A percentile compares a stretch with the other conserved stretches of the same genome.
Conservation (phyloP, 2,113 vertebrate genomes). For the Poeciliopsis occidentalis region DNA sequence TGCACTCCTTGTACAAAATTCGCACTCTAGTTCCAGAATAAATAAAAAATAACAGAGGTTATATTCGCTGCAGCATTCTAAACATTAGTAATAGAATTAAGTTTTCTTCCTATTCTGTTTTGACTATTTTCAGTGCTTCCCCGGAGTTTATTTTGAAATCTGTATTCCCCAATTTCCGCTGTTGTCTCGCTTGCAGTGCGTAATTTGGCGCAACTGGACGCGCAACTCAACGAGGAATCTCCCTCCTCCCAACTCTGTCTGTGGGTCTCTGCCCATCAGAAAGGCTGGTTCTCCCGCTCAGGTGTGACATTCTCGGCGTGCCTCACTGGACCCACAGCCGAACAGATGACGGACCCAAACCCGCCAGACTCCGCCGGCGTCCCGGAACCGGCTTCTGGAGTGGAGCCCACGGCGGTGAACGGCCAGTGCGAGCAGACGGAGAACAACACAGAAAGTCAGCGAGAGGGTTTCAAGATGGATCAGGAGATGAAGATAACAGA, state of each 20-base stretch:
- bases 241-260: constrained; percentile 8
- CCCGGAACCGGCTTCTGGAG: constrained; percentile 71
- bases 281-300: constrained; percentile 61
- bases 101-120: too few relatives aligned
- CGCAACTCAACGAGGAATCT: constrained; percentile 24
- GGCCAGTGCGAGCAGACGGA: constrained; percentile 68
- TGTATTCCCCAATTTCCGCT: constrained; percentile 28
- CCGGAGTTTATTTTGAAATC: constrained; percentile 50
- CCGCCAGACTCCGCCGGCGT: constrained; percentile 70
- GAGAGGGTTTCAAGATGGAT: constrained; percentile 72
- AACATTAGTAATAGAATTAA: too few relatives aligned
- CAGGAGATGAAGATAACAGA: constrained; percentile 82
- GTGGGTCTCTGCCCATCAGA: constrained; percentile 21
- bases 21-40: too few relatives aligned
- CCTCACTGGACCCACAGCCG: constrained; percentile 41
- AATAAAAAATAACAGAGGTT: too few relatives aligned
- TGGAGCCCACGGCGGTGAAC: constrained; percentile 73
- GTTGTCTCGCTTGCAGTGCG: background rate
- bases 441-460: constrained; percentile 29
- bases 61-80: too few relatives aligned
- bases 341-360: constrained; percentile 74
- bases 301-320: constrained; percentile 72
- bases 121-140: too few relatives aligned
- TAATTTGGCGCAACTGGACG: constrained; percentile 30
- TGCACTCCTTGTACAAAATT: too few relatives aligned